Conservation (phyloP, 2,797 vertebrate species). For the Miichthys miiuy region DNA sequence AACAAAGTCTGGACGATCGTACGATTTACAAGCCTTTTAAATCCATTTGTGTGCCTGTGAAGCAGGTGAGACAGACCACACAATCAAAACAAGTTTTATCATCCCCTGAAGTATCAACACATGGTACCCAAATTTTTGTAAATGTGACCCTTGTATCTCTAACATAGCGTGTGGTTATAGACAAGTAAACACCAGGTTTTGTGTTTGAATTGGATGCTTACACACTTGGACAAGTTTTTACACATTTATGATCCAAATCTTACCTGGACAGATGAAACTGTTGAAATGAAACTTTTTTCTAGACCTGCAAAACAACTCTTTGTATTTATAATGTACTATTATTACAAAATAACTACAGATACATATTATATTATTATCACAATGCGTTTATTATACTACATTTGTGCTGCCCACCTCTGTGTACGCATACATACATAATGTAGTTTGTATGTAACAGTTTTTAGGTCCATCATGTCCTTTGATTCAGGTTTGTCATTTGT, state of each 20-base stretch:
- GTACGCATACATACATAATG: not conserved
- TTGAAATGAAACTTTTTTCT: too few relatives aligned
- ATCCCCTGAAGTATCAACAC: not conserved
- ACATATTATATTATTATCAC: not conserved
- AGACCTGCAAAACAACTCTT: too few relatives aligned
- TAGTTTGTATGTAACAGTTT: not conserved
- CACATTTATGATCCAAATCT: not conserved
- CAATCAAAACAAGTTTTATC: not conserved
- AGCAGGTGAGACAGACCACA: not conserved
- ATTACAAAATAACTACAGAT: not conserved
- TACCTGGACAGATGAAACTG: not conserved
- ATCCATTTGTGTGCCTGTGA: not conserved
- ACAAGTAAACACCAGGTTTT: not conserved
- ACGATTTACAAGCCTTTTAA: conserved; percentile 12
- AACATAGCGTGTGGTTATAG: not conserved
- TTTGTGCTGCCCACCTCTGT: not conserved
- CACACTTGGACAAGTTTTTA: not conserved
- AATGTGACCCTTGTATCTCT: not conserved
- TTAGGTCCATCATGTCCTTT: not conserved
- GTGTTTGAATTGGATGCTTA: not conserved
- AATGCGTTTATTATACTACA: not conserved
- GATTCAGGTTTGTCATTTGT: not conserved
- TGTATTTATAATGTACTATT: not conserved
- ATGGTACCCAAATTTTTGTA: not conserved
- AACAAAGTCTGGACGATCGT: not conserved